phyloP scores from a whole-genome alignment of 2,113 vertebrate species.

The Tenrec ecaudatus region DNA sequence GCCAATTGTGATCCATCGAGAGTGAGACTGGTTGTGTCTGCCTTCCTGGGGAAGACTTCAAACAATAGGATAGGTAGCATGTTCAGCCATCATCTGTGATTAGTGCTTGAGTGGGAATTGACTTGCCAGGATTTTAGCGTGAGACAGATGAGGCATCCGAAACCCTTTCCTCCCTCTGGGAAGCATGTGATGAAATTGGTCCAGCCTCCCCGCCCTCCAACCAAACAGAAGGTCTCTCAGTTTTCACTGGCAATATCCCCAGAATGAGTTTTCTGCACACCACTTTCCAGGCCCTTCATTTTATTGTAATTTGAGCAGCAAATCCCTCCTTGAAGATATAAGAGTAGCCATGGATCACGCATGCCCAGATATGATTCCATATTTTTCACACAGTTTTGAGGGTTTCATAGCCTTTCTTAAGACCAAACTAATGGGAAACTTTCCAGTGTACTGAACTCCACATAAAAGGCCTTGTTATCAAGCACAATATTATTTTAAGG shows the following conservation, averaged over 20 bases:
- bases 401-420: neutral
- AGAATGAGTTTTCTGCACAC: neutral
- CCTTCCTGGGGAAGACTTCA: neutral
- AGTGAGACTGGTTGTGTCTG: neutral
- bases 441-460: neutral
- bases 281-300: neutral
- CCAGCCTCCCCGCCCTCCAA: neutral
- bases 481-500: neutral
- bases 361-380: neutral
- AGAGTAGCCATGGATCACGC: neutral
- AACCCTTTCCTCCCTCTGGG: no score
- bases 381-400: neutral
- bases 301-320: neutral
- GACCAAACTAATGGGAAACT: neutral
- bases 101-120: constrained; percentile 20
- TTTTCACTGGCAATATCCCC: neutral
- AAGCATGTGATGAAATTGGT: neutral
- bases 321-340: neutral
- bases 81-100: neutral
- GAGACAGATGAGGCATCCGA: neutral
- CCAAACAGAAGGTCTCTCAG: neutral
- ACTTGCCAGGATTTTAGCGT: constrained; percentile 15
- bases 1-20: constrained; percentile 36
- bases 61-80: neutral
- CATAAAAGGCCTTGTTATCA: neutral